These are phyloP conservation scores for Cassiopea andromeda DNA, from an alignment of 30 jellyfish, hydroid and myxozoan species.

Conservation along the genomic window DNA sequence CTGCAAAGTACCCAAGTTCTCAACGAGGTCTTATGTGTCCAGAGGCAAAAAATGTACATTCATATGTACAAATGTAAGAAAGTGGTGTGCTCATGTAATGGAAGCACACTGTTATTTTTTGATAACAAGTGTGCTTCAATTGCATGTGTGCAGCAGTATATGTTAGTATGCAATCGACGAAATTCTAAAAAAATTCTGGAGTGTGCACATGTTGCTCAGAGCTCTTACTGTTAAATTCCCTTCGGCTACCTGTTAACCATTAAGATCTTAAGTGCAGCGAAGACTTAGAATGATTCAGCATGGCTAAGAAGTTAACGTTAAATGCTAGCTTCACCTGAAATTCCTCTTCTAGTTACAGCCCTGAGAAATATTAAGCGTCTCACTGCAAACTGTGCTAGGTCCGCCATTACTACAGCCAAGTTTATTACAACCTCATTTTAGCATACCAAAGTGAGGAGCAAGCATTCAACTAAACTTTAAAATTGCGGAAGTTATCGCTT, in stretches of 20 bases:
- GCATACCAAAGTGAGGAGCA: neutral
- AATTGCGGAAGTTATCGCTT: slow-evolving; percentile 23
- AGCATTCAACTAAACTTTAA: slow-evolving; percentile 18
- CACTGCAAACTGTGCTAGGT: slow-evolving; percentile 31
- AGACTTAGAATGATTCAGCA: too few species aligned
- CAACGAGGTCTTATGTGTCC: neutral
- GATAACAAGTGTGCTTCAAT: too few species aligned
- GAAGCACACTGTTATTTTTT: neutral
- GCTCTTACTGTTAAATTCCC: too few species aligned
- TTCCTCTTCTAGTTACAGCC: neutral
- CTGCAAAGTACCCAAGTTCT: neutral
- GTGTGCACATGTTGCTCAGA: too few species aligned
- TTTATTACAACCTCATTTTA: neutral
- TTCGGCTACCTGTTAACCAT: too few species aligned
- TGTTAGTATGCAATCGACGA: too few species aligned
- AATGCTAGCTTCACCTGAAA: neutral
- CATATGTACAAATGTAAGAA: neutral
- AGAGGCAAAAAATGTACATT: neutral
- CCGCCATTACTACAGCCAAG: slow-evolving; percentile 41
- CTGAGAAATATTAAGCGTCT: neutral
- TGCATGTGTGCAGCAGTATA: too few species aligned
- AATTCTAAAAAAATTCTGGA: too few species aligned
- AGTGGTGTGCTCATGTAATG: neutral
- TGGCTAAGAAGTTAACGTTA: too few species aligned
- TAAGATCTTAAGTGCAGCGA: too few species aligned